Evolutionary conservation across 1,140 invertebrate genomes (phyloP), one percentile per base, ranked within the genome.

Genomic region (Leptinotarsa undecemlineata): DNA sequence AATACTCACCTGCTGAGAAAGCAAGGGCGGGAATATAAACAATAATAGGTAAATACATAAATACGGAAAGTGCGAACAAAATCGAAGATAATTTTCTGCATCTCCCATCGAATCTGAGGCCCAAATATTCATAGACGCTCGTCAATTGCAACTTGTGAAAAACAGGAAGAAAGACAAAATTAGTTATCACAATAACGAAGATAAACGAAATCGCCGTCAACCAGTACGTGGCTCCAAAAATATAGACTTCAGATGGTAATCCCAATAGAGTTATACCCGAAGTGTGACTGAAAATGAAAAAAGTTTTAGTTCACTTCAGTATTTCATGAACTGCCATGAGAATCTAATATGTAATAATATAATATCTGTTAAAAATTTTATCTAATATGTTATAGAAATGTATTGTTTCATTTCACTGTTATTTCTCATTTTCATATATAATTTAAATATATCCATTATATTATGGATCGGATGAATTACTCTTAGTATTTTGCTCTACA

Each of bases 251-350:
- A 0, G 93, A 89, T 0, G 94, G 94, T 48, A 92, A 88, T 13
- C 93, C 93, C 1, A 95, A 86, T 4, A 96, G 81, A 1, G 93
- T 92, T 33, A 95, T 91, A 60, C 93, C 93, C 19, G 94, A 95
- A 80, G 94, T 87, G 79, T 93, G 93, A 82, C 92, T 94, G 82
- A 84, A 87, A 88, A 57, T 51, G 11, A 71, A 42, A 42, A 1
- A 26, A 33, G 5, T 33, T 33, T 33, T 8, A 33, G 33, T 33
- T 8, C 0, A 33, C 8, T 33, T 8, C 5, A 33, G 33, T 8
- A 33, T 33, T 33, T 33, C 33, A 33, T 33, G 8, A 33, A 33
- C 33, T 42, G 8, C 33, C 8, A 11, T 42, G 8, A 42, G 33
- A 11, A 42, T 42, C 3, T 11, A 42, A 42, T 42, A 3, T 42